These are phyloP conservation scores for Ciconia stormi DNA, from an alignment of 2,113 vertebrate species.

Conservation along the genomic window DNA sequence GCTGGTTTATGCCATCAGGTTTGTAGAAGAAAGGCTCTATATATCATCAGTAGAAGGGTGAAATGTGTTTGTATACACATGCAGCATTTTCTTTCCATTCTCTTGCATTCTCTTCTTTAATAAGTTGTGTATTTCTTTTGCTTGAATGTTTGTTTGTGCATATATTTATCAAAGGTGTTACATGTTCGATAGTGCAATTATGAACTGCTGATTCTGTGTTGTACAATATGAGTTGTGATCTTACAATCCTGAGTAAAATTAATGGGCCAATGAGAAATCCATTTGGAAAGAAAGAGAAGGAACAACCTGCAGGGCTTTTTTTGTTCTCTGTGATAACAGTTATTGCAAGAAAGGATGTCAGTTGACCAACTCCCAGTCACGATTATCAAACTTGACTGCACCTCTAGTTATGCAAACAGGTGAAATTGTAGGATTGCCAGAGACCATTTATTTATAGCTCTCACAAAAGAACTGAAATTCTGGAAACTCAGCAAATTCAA, in stretches of 20 bases:
- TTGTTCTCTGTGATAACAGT: not conserved
- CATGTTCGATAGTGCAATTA: not conserved
- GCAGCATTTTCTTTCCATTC: not conserved
- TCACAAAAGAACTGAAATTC: not conserved
- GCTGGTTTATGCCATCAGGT: not conserved
- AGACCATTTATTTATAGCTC: not conserved
- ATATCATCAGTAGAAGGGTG: not conserved
- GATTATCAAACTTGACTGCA: not conserved
- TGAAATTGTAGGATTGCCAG: not conserved
- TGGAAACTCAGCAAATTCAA: not conserved
- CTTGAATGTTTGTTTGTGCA: not conserved
- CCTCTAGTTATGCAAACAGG: not conserved
- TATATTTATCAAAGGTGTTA: not conserved
- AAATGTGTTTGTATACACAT: not conserved
- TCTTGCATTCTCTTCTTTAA: not conserved
- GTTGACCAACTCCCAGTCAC: no score
- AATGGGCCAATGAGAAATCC: not conserved
- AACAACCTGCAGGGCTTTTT: fast-evolving
- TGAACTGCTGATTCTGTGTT: not conserved
- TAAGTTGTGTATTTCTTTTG: not conserved
- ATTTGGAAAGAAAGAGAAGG: not conserved
- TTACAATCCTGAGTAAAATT: not conserved
- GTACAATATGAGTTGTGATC: not conserved
- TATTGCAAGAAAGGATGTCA: not conserved
- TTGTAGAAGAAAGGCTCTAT: not conserved